These are phyloP conservation scores for Dolichallabes microphthalmus DNA, from an alignment of 2,113 vertebrate genomes.

Conservation along the genomic window DNA sequence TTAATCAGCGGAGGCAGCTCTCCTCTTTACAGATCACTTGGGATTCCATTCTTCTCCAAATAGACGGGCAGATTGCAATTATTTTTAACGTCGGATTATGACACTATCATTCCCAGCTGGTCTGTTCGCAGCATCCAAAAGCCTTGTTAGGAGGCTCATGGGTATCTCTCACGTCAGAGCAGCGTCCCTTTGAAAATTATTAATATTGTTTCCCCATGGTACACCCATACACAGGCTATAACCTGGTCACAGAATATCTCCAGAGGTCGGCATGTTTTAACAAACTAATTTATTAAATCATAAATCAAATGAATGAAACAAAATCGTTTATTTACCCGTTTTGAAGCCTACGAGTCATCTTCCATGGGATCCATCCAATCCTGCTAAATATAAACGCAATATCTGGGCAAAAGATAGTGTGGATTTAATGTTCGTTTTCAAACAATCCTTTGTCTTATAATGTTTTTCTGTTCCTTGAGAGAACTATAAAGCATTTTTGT, in stretches of 20 bases:
- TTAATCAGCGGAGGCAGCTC: not conserved
- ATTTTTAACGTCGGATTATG: slow-evolving; percentile 8
- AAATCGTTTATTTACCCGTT: not conserved
- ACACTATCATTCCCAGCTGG: slow-evolving; percentile 19
- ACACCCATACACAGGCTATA: not conserved
- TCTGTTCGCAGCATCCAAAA: slow-evolving; percentile 17
- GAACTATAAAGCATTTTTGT: not conserved
- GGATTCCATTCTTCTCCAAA: not conserved
- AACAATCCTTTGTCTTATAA: not conserved
- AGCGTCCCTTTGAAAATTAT: slow-evolving; percentile 1
- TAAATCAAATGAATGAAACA: too few relatives aligned
- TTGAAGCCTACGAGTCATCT: not conserved
- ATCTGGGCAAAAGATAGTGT: not conserved
- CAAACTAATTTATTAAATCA: not conserved
- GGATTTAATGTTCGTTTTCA: not conserved
- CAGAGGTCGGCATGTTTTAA: not conserved
- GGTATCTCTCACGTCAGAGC: not conserved
- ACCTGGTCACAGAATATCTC: not conserved
- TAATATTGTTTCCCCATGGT: not conserved
- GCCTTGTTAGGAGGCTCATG: not conserved
- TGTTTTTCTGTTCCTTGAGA: not conserved
- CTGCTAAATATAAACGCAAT: not conserved
- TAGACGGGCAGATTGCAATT: slow-evolving; percentile 22
- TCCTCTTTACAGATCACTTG: not conserved
- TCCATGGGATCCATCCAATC: not conserved